Evolutionary conservation across 2,113 vertebrate species (phyloP), one percentile per base, ranked within the genome.

Genomic region (Saccopteryx leptura): DNA sequence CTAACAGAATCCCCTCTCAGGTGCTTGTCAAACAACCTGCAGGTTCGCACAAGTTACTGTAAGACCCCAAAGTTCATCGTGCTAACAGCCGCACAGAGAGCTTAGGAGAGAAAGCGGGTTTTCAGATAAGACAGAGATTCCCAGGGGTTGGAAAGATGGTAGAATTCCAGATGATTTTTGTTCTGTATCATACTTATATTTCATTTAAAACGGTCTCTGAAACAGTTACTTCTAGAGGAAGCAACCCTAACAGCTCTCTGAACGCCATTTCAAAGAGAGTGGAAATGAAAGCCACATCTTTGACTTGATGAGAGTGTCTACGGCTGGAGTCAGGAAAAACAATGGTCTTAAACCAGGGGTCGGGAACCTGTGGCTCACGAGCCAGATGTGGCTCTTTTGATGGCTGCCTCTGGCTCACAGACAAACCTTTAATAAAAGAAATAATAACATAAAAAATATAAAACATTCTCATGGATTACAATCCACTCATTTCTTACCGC

Each of bases 141-240:
- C 68, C 61, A 91, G 54, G 4, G 52, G 74, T 24, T 72, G 31
- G 50, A 90, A 66, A 52, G 61, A 80, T 18, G 15, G 65, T 61
- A 72, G 66, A 63, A 91, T 88, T 85, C 39, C 54, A 46, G 11
- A 11, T 84, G 72, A 63, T 56, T 86, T 88, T 89, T 91, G 60
- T 48, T 91, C 79, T 65, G 63, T 91, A 66, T 33, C 91, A 66
- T 71, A 50, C 26, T 54, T 68, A 83, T 69, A 95, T 94, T 94
- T 83, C 85, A 93, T 86, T 19, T 86, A 74, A 86, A 89, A 65
- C 72, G 54, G 86, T 83, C 89, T 96, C 75, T 88, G 52, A 92
- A 74, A 75, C 2, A 33, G 31, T 90, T 81, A 39, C 39, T 18
- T 68, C 14, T 23, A 21, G 19, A 21, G 7, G 21, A 19, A 23